Conservation (phyloP, 2,888 invertebrate species). For the Phymatocera aterrima region DNA sequence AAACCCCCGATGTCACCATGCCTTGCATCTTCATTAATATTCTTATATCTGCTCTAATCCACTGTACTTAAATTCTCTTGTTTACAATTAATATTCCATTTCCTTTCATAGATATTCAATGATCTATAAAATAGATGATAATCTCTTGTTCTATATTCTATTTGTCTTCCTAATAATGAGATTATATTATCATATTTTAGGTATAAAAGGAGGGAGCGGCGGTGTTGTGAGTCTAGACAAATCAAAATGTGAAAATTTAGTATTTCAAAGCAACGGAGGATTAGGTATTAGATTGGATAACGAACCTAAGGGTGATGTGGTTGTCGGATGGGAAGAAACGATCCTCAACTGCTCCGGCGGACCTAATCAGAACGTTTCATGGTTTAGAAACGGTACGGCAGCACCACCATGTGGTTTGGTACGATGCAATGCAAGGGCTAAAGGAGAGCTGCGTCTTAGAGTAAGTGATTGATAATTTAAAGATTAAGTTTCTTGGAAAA, state of each 20-base stretch:
- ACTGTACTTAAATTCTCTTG: too few species aligned
- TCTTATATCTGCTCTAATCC: too few species aligned
- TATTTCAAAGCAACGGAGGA: constrained; percentile 58
- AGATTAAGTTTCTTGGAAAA: background rate
- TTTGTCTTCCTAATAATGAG: background rate
- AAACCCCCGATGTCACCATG: too few species aligned
- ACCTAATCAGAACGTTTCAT: constrained; percentile 63
- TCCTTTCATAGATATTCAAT: too few species aligned
- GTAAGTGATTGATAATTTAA: background rate
- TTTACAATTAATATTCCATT: too few species aligned
- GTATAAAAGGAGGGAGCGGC: constrained; percentile 65
- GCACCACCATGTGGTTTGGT: constrained; percentile 67
- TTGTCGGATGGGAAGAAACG: constrained; percentile 67
- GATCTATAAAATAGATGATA: too few species aligned
- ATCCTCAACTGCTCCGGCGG: constrained; percentile 66
- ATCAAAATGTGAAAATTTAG: constrained; percentile 62
- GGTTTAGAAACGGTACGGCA: constrained; percentile 67
- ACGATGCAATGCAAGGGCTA: constrained; percentile 66
- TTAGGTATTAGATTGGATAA: constrained; percentile 62
- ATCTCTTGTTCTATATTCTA: too few species aligned
- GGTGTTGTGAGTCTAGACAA: constrained; percentile 63
- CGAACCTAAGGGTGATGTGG: constrained; percentile 67
- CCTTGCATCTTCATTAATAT: too few species aligned
- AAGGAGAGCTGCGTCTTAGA: constrained; percentile 60
- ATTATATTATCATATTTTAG: constrained; percentile 49